Evolutionary conservation across 2,888 invertebrate genomes (phyloP).

Genomic region (Callinectes sapidus): DNA sequence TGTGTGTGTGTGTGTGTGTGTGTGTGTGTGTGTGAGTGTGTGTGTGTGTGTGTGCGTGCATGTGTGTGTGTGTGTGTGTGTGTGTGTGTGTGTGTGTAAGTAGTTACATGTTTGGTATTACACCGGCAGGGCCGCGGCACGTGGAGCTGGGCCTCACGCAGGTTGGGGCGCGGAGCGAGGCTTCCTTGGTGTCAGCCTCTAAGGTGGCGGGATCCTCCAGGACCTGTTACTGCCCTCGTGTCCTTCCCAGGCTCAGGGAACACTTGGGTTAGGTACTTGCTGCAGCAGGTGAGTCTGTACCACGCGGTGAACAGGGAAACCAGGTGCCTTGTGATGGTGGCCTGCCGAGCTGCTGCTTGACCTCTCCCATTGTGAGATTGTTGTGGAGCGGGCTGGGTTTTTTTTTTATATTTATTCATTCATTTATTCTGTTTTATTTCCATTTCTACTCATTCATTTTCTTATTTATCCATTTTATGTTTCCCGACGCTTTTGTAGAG

Average conservation of each 20-base stretch:
- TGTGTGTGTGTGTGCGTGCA: not conserved
- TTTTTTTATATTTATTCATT: not conserved
- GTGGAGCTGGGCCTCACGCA: conserved; percentile 55
- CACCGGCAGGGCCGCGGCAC: conserved; percentile 54
- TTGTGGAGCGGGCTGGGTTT: no score
- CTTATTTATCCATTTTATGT: not conserved
- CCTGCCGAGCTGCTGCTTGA: not conserved
- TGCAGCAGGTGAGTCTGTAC: conserved; percentile 75
- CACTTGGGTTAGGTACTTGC: conserved; percentile 86
- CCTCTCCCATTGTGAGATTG: not conserved
- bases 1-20: not conserved
- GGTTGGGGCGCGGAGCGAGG: conserved; percentile 56
- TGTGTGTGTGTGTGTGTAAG: not conserved
- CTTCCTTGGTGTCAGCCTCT: conserved; percentile 74
- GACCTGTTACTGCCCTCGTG: conserved; percentile 82
- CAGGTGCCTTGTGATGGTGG: not conserved
- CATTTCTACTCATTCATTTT: not conserved
- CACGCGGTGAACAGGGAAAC: not conserved
- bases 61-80: not conserved
- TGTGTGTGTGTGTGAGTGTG: not conserved
- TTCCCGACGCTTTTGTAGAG: no score
- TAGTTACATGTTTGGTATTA: not conserved
- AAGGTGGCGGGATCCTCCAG: conserved; percentile 75
- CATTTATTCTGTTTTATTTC: not conserved
- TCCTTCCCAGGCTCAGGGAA: conserved; percentile 91